phyloP scores from a whole-genome alignment of 1,140 invertebrate genomes.

The Tyrophagus putrescentiae region DNA sequence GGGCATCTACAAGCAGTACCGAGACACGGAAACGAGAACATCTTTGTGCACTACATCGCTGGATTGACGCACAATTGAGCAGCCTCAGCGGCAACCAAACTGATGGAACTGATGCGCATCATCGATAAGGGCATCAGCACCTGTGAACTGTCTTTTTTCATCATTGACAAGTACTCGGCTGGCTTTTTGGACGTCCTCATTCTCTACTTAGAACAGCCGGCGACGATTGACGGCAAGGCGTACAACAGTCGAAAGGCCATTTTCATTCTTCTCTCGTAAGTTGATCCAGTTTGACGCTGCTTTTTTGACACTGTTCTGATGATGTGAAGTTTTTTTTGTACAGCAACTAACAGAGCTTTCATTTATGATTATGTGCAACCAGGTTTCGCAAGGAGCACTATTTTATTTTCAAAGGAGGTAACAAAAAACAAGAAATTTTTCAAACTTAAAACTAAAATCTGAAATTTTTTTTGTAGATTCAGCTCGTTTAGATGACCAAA shows the following conservation, averaged over 20 bases:
- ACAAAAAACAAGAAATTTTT: too few species aligned
- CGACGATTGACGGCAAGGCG: slow-evolving; percentile 40
- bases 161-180: slow-evolving; percentile 86
- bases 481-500: too few species aligned
- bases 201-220: slow-evolving; percentile 73
- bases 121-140: slow-evolving; percentile 45
- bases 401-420: too few species aligned
- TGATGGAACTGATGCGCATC: slow-evolving; percentile 43
- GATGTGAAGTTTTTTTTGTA: not conserved
- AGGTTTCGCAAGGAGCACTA: too few species aligned
- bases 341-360: not conserved
- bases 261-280: slow-evolving; percentile 68
- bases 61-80: slow-evolving; percentile 66
- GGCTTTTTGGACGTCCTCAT: slow-evolving; percentile 66
- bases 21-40: slow-evolving; percentile 42
- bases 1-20: slow-evolving; percentile 52
- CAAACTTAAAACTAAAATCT: too few species aligned
- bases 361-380: too few species aligned
- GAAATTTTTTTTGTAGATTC: too few species aligned
- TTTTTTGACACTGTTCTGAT: slow-evolving; percentile 30
- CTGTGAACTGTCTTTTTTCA: slow-evolving; percentile 66
- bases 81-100: slow-evolving; percentile 29
- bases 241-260: slow-evolving; percentile 51
- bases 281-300: too few species aligned
- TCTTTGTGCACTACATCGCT: slow-evolving; percentile 63